phyloP scores from a whole-genome alignment of 2,888 invertebrate genomes.

The Aricia artaxerxes region DNA sequence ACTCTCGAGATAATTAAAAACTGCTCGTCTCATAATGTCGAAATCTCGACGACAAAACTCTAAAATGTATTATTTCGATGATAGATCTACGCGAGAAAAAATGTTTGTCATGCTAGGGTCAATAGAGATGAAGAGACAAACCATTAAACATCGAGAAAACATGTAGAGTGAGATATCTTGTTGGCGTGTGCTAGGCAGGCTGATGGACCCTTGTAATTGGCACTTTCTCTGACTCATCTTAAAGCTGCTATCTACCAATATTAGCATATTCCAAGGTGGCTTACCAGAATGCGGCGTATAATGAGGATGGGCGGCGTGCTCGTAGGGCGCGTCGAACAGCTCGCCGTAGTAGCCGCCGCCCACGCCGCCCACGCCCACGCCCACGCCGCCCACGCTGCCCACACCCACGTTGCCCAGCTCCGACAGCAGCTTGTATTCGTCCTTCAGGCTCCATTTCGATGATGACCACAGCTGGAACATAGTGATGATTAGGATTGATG shows the following conservation, averaged over 20 bases:
- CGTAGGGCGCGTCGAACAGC: conserved; percentile 77
- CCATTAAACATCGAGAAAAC: too few species aligned
- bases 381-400: conserved; percentile 6
- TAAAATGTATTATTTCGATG: too few species aligned
- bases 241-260: too few species aligned
- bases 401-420: conserved; percentile 82
- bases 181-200: too few species aligned
- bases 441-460: conserved; percentile 95
- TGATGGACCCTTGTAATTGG: too few species aligned
- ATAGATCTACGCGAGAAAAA: too few species aligned
- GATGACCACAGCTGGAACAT: conserved; percentile 88
- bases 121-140: too few species aligned
- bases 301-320: conserved; percentile 86
- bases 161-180: too few species aligned
- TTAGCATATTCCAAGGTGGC: not conserved
- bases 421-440: conserved; percentile 92
- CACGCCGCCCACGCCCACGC: conserved; percentile 3
- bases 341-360: conserved; percentile 82
- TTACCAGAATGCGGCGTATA: conserved; percentile 85
- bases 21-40: too few species aligned
- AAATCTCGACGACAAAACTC: too few species aligned
- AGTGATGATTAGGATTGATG: not conserved
- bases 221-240: not conserved
- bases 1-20: too few species aligned
- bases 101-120: too few species aligned